phyloP scores from a whole-genome alignment of 2,797 vertebrate genomes.

The Sarcoramphus papa region DNA sequence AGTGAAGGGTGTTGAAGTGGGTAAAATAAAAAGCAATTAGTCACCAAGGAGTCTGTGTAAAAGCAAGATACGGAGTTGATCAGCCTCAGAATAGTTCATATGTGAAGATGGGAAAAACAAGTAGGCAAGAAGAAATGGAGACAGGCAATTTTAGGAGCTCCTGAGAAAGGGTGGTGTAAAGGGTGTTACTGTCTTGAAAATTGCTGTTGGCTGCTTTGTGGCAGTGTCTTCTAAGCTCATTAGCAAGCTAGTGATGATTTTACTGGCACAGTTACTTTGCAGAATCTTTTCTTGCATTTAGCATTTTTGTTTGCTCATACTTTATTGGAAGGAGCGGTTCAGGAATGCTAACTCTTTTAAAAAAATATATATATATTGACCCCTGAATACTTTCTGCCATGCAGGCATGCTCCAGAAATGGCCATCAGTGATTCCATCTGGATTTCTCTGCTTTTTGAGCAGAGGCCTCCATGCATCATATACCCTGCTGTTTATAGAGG shows the following conservation, averaged over 20 bases:
- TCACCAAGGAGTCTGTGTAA: neutral
- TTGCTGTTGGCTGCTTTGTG: neutral
- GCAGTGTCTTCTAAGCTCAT: neutral
- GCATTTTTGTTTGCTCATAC: neutral
- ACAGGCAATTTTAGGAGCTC: neutral
- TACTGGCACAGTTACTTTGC: neutral
- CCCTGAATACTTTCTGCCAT: neutral
- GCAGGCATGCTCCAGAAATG: neutral
- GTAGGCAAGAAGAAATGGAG: neutral
- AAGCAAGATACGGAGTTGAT: neutral
- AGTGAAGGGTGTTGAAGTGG: neutral
- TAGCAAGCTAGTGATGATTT: slow-evolving; percentile 27
- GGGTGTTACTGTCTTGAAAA: neutral
- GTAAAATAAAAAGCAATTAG: neutral
- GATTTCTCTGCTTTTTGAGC: slow-evolving; percentile 30
- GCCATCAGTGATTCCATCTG: slow-evolving; percentile 24
- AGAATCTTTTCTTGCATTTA: neutral
- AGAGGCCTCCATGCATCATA: slow-evolving; percentile 1
- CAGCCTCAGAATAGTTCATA: neutral
- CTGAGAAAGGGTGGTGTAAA: neutral
- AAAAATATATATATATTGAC: neutral
- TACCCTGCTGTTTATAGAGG: slow-evolving; percentile 38
- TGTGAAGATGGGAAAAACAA: neutral
- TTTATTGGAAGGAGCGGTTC: neutral
- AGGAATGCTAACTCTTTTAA: neutral